Evolutionary conservation across 2,888 invertebrate species (phyloP), one percentile per base, ranked within the genome.

Genomic region (Tanytarsus gracilentus): DNA sequence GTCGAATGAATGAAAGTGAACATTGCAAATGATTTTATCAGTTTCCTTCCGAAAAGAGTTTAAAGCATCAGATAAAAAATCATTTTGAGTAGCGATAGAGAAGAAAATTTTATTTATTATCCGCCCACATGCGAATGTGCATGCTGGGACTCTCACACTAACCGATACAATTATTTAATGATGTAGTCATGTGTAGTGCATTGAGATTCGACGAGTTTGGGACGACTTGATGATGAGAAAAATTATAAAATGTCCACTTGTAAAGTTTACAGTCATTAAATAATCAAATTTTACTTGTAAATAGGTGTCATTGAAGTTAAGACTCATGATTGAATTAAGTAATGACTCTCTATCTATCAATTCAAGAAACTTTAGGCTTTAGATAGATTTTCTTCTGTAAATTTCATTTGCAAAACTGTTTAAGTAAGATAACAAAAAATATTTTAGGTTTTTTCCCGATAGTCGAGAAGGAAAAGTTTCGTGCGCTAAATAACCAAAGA

Each of bases 91-190:
- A n/a, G n/a, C n/a, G n/a, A n/a, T n/a, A n/a, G n/a, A n/a, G n/a
- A n/a, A n/a, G n/a, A n/a, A n/a, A n/a, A n/a, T n/a, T n/a, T n/a
- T n/a, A n/a, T n/a, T 11, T 33, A 33, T 33, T 33, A 11, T 33
- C 33, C 9, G 11, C 23, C 23, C 44, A 21, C 7, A 44, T 44
- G 21, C 44, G 23, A 44, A 44, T 44, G 44, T n/a, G 9, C 44
- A 23, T 23, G n/a, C 21, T 49, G 49, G 49, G 49, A 49, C 49
- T 49, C n/a, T n/a, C 49, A 49, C 49, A 49, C 49, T 49, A 49
- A 49, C 49, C 27, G 49, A 49, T 49, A 49, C 49, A 49, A 49
- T 49, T 49, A 49, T 49, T 26, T n/a, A 26, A 14, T 49, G 25
- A 44, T 16, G 21, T 4, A 11, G 26, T n/a, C 7, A 25, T n/a